phyloP scores from a whole-genome alignment of 1,140 invertebrate genomes.

The Marisa cornuarietis region DNA sequence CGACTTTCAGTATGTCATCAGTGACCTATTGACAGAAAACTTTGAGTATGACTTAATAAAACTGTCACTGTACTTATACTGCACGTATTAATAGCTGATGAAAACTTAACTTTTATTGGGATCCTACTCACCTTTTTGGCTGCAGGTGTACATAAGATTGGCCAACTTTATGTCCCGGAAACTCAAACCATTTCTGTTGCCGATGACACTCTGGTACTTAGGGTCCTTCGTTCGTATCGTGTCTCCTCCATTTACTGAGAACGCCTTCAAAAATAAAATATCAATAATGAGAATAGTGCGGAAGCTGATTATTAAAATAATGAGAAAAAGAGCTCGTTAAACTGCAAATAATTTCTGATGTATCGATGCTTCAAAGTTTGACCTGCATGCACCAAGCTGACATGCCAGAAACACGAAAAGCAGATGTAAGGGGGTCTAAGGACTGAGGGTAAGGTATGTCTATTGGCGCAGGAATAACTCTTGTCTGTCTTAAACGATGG shows the following conservation, averaged over 20 bases:
- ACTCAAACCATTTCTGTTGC: slow-evolving; percentile 42
- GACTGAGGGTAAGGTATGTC: too few species aligned
- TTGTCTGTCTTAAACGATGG: too few species aligned
- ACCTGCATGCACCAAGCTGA: neutral
- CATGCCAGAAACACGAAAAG: neutral
- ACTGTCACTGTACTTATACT: neutral
- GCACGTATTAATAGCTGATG: neutral
- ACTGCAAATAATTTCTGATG: neutral
- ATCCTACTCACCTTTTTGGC: neutral
- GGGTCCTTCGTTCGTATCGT: slow-evolving; percentile 42
- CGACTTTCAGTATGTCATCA: slow-evolving; percentile 44
- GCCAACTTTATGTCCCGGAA: slow-evolving; percentile 50
- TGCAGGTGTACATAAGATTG: slow-evolving; percentile 49
- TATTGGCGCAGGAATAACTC: too few species aligned
- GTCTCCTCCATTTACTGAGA: slow-evolving; percentile 29
- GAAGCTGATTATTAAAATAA: neutral
- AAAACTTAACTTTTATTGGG: neutral
- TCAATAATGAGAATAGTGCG: neutral
- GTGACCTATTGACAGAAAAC: slow-evolving; percentile 31
- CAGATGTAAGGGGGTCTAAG: neutral
- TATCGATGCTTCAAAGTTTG: neutral
- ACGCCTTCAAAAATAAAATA: slow-evolving; percentile 27
- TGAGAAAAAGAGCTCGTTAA: neutral
- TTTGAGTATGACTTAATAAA: neutral
- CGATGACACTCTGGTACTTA: slow-evolving; percentile 43